phyloP scores from a whole-genome alignment of 2,113 vertebrate genomes.

The Prionailurus bengalensis region DNA sequence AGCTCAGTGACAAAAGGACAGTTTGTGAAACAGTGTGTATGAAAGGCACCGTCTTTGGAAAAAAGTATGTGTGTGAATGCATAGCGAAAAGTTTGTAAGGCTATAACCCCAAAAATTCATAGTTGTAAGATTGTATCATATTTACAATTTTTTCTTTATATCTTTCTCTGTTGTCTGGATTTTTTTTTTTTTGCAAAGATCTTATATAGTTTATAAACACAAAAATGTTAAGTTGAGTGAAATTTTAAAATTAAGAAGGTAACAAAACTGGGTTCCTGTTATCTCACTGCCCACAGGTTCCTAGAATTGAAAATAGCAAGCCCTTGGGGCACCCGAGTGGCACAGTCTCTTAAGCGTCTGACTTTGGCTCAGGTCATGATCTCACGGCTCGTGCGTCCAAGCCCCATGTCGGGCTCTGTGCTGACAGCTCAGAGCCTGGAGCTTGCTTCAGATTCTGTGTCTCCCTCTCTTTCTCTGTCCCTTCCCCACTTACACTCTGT shows the following conservation, averaged over 20 bases:
- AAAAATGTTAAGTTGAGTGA: slow-evolving; percentile 22
- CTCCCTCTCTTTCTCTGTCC: too few relatives aligned
- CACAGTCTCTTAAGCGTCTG: too few relatives aligned
- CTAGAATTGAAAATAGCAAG: background rate
- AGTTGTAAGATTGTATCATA: background rate
- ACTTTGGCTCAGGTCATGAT: too few relatives aligned
- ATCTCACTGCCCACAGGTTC: background rate
- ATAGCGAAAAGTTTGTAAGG: background rate
- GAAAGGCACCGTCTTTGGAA: background rate
- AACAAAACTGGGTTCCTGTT: background rate
- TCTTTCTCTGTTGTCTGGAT: background rate
- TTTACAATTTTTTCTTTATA: background rate
- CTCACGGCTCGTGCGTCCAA: rapidly evolving
- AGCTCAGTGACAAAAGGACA: background rate
- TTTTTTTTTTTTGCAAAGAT: background rate
- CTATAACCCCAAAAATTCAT: background rate
- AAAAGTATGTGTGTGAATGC: background rate
- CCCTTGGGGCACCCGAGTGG: too few relatives aligned
- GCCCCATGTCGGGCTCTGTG: too few relatives aligned
- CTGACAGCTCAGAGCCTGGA: too few relatives aligned
- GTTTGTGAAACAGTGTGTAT: background rate
- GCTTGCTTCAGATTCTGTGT: too few relatives aligned
- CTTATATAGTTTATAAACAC: background rate
- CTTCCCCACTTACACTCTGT: too few relatives aligned
- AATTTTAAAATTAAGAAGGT: slow-evolving; percentile 26